Conservation (phyloP, 2,888 invertebrate species). For the Tinea pellionella region DNA sequence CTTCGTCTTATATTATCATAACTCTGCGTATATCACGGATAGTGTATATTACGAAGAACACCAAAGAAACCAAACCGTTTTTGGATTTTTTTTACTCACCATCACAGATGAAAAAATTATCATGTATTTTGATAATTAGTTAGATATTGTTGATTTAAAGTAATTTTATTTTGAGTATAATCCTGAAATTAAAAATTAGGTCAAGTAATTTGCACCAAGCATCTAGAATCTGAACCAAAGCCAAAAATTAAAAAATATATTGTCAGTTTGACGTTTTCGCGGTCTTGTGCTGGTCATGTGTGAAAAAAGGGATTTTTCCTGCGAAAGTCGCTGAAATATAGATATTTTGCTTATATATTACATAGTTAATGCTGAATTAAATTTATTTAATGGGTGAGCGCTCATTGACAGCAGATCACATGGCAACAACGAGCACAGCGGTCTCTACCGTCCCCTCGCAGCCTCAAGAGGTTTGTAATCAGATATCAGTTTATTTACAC, state of each 20-base stretch:
- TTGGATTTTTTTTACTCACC: no score
- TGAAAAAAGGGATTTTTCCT: neutral
- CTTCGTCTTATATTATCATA: no score
- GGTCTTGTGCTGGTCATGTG: neutral
- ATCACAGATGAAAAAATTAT: no score
- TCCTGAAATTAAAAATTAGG: no score
- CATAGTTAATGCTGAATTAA: neutral
- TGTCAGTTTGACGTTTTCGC: neutral
- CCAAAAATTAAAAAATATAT: neutral
- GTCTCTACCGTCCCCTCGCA: constrained; percentile 45
- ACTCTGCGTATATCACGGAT: no score
- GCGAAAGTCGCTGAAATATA: neutral
- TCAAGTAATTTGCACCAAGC: no score
- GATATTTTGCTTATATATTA: neutral
- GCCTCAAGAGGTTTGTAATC: constrained; percentile 43
- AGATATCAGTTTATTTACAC: constrained; percentile 3
- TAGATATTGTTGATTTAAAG: no score
- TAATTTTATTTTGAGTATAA: no score
- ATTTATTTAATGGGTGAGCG: constrained; percentile 47
- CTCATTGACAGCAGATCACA: constrained; percentile 37
- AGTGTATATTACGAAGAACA: no score
- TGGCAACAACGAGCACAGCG: constrained; percentile 60
- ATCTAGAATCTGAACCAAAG: no score
- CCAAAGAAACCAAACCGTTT: no score
- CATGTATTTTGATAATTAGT: no score